These are phyloP conservation scores for Drosophila paulistorum DNA, from an alignment of 1,140 invertebrate genomes.

Conservation along the genomic window DNA sequence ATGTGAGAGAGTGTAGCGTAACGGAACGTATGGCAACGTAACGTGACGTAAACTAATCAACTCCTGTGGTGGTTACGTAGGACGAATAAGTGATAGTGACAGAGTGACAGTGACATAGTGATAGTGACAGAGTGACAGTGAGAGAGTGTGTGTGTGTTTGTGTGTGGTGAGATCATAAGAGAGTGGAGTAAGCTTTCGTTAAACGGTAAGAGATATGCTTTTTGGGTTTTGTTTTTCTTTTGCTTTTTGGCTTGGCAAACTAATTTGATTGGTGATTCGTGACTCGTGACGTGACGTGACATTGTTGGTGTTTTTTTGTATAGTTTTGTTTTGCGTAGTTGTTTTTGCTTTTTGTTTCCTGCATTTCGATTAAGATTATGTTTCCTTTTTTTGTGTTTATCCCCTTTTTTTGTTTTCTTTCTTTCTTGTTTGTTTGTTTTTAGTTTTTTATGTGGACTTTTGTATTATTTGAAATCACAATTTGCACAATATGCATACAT, in stretches of 20 bases:
- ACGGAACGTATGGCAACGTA: background rate
- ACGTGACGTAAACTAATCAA: conserved; percentile 33
- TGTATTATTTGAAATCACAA: conserved; percentile 45
- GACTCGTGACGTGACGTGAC: conserved; percentile 42
- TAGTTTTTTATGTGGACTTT: conserved; percentile 42
- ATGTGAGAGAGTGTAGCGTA: conserved; percentile 31
- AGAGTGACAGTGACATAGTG: conserved; percentile 30
- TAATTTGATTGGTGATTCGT: conserved; percentile 44
- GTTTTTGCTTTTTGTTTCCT: conserved; percentile 36
- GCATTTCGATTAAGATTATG: conserved; percentile 32
- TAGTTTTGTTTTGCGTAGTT: conserved; percentile 49
- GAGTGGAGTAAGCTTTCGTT: conserved; percentile 20
- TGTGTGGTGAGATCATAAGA: conserved; percentile 31
- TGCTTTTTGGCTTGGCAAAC: conserved; percentile 18
- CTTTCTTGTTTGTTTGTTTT: conserved; percentile 31
- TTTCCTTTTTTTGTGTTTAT: conserved; percentile 31
- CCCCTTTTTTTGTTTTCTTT: conserved; percentile 11
- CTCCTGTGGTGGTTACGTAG: background rate
- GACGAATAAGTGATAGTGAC: conserved; percentile 28
- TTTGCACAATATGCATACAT: conserved; percentile 33
- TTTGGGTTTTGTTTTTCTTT: background rate
- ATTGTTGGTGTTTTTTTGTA: conserved; percentile 49
- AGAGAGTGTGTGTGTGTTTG: conserved; percentile 33
- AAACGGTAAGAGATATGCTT: conserved; percentile 15
- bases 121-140: conserved; percentile 43